Conservation (phyloP, 2,888 invertebrate species). For the Sphecodes monilicornis region DNA sequence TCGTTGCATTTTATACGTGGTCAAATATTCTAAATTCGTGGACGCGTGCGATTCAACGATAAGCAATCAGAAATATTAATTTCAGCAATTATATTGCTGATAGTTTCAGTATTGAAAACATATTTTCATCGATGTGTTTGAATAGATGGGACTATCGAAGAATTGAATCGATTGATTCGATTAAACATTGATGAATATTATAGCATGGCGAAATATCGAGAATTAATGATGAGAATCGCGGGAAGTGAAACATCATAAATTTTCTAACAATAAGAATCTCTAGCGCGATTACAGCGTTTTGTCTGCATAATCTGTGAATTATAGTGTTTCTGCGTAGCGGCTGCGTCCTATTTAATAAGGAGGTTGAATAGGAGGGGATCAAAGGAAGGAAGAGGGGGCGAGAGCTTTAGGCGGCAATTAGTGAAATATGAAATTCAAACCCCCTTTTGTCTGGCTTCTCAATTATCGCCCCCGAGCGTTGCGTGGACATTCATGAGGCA, state of each 20-base stretch:
- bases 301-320: background rate
- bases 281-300: background rate
- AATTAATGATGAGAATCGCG: background rate
- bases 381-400: background rate
- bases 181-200: background rate
- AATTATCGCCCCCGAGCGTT: conserved; percentile 7
- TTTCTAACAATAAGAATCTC: background rate
- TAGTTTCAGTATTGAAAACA: background rate
- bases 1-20: background rate
- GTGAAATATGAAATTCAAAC: conserved; percentile 10
- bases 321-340: background rate
- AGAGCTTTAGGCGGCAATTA: background rate
- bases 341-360: background rate
- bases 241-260: too few relatives aligned
- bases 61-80: background rate
- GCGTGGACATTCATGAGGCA: conserved; percentile 32
- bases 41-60: background rate
- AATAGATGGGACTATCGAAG: too few relatives aligned
- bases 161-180: background rate
- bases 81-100: too few relatives aligned
- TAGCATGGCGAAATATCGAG: background rate
- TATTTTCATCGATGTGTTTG: too few relatives aligned
- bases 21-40: background rate
- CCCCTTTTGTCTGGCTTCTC: conserved; percentile 22
- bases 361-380: background rate